Evolutionary conservation across 2,113 vertebrate species (phyloP).

Genomic region (Syngnathus scovelli): DNA sequence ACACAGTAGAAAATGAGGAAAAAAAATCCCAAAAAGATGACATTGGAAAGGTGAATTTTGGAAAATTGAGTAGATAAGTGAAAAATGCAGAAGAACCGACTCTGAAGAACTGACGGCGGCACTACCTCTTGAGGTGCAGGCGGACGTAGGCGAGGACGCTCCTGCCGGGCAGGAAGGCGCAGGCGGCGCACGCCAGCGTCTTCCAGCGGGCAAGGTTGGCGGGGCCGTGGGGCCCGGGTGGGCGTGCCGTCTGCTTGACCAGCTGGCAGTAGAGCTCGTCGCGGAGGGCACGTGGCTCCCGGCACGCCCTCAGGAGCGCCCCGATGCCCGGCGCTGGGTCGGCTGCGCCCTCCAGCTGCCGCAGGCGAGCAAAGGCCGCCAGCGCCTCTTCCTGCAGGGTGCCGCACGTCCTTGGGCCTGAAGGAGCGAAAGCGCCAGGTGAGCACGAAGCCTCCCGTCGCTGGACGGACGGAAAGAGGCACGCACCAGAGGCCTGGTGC

Average conservation of each 20-base stretch:
- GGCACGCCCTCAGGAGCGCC: constrained; percentile 85
- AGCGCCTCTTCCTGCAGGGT: constrained; percentile 92
- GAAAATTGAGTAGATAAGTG: too few species aligned
- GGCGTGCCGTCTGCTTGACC: constrained; percentile 87
- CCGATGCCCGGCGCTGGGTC: constrained; percentile 88
- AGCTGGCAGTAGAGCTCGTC: constrained; percentile 97
- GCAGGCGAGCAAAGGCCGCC: constrained; percentile 88
- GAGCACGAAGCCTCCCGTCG: too few species aligned
- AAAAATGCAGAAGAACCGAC: too few species aligned
- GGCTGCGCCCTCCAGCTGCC: constrained; percentile 85
- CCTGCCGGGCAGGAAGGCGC: constrained; percentile 84
- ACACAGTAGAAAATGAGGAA: too few species aligned
- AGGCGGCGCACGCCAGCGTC: constrained; percentile 87
- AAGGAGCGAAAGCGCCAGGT: not conserved
- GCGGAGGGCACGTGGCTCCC: constrained; percentile 83
- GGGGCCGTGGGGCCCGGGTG: constrained; percentile 72
- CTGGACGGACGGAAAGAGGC: not conserved
- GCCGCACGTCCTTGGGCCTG: constrained; percentile 81
- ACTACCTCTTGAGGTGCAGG: constrained; percentile 90
- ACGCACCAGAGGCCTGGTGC: constrained; percentile 50
- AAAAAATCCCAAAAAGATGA: too few species aligned
- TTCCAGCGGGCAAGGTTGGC: constrained; percentile 87
- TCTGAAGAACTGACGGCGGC: too few species aligned
- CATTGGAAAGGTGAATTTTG: too few species aligned
- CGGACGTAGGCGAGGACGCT: constrained; percentile 88